phyloP scores from a whole-genome alignment of 2,888 invertebrate species.

The Hydrotaea diabolus region DNA sequence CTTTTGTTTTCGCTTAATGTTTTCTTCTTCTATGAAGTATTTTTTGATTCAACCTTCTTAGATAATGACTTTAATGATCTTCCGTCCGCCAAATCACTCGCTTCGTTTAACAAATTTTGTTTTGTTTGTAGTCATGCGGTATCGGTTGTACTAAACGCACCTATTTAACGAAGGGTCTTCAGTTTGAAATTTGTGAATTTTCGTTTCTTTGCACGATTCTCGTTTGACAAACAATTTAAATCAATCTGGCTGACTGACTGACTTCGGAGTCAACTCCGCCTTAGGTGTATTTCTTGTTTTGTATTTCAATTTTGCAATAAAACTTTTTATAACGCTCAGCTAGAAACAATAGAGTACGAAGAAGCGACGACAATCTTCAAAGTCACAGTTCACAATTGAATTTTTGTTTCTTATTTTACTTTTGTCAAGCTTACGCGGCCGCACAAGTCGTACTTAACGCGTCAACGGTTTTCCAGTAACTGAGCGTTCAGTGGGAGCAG shows the following conservation, averaged over 20 bases:
- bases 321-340: not conserved
- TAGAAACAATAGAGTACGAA: not conserved
- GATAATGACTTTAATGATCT: slow-evolving; percentile 59
- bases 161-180: slow-evolving; percentile 53
- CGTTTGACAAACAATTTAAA: slow-evolving; percentile 4
- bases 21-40: not conserved
- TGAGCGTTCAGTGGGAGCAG: slow-evolving; percentile 26
- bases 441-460: slow-evolving; percentile 31
- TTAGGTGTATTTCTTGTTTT: slow-evolving; percentile 1
- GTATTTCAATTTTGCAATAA: not conserved
- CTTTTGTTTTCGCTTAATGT: not conserved
- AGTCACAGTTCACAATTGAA: slow-evolving; percentile 2
- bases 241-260: slow-evolving; percentile 17
- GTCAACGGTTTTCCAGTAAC: slow-evolving; percentile 53
- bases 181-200: not conserved
- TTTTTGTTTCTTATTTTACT: not conserved
- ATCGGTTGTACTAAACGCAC: slow-evolving; percentile 35
- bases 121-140: too few species aligned
- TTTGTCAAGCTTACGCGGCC: slow-evolving; percentile 26
- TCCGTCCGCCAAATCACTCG: slow-evolving; percentile 39
- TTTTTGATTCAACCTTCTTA: slow-evolving; percentile 51
- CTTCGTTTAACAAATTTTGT: slow-evolving; percentile 8
- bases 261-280: not conserved
- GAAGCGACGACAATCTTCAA: slow-evolving; percentile 4
- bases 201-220: not conserved